Evolutionary conservation across 1,140 invertebrate species (phyloP).

Genomic region (Drosophila chauvacae): DNA sequence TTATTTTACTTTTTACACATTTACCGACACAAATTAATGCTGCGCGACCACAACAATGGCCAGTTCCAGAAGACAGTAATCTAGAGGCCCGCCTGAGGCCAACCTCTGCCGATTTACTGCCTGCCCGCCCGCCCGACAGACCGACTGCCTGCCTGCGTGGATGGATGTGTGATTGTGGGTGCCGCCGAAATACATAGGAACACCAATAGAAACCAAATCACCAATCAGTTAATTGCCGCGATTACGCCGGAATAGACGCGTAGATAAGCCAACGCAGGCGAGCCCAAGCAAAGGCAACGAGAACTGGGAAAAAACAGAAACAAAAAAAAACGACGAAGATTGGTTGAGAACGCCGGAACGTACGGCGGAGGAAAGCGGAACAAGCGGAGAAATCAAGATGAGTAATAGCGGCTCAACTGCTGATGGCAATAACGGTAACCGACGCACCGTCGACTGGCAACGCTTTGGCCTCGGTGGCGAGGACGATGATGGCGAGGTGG

Average conservation of each 20-base stretch:
- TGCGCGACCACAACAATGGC: slow-evolving; percentile 23
- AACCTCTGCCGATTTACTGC: slow-evolving; percentile 1
- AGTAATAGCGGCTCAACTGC: slow-evolving; percentile 60
- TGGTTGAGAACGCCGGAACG: not conserved
- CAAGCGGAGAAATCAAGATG: slow-evolving; percentile 47
- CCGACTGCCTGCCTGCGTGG: slow-evolving; percentile 69
- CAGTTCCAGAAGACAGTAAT: slow-evolving; percentile 35
- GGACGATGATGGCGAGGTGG: slow-evolving; percentile 78
- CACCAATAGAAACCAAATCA: slow-evolving; percentile 23
- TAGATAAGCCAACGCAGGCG: slow-evolving; percentile 21
- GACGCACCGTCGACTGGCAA: slow-evolving; percentile 78
- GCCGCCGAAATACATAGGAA: slow-evolving; percentile 26
- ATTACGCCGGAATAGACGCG: slow-evolving; percentile 24
- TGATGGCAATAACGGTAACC: slow-evolving; percentile 69
- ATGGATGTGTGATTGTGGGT: slow-evolving; percentile 36
- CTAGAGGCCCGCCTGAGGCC: slow-evolving; percentile 19
- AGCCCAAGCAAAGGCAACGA: not conserved
- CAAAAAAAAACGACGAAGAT: slow-evolving; percentile 23
- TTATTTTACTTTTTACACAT: slow-evolving; percentile 65
- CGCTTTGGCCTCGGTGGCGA: slow-evolving; percentile 82
- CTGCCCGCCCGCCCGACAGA: not conserved
- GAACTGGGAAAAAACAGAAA: slow-evolving; percentile 6
- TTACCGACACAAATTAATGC: slow-evolving; percentile 10
- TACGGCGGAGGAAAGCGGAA: slow-evolving; percentile 19
- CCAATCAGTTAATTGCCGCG: slow-evolving; percentile 51